phyloP scores from a whole-genome alignment of 2,888 invertebrate genomes.

The Blastobasis adustella region DNA sequence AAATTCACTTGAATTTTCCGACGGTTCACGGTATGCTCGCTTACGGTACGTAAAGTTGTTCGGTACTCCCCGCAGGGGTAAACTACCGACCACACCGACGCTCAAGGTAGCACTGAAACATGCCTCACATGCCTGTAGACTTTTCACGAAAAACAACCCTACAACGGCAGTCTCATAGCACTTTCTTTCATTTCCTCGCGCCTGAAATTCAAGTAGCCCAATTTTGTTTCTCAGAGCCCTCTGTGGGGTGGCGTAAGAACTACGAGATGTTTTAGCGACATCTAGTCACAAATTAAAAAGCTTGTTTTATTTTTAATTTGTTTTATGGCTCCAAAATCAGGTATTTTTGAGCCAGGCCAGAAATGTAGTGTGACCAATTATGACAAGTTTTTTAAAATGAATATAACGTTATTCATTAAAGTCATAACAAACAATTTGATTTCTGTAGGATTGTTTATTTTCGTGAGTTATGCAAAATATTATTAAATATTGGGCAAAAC shows the following conservation, averaged over 20 bases:
- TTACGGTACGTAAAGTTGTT: constrained; percentile 41
- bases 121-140: constrained; percentile 19
- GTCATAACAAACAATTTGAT: too few relatives aligned
- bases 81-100: constrained; percentile 35
- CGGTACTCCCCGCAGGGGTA: constrained; percentile 16
- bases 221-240: constrained; percentile 27
- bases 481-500: too few relatives aligned
- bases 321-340: too few relatives aligned
- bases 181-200: constrained; percentile 53
- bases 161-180: constrained; percentile 49
- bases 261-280: constrained; percentile 13
- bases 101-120: constrained; percentile 53
- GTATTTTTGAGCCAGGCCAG: too few relatives aligned
- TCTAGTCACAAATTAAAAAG: constrained; percentile 12
- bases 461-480: too few relatives aligned
- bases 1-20: too few relatives aligned
- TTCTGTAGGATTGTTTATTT: too few relatives aligned
- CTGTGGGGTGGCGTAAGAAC: constrained; percentile 23
- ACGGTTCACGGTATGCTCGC: too few relatives aligned
- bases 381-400: too few relatives aligned
- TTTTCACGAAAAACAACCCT: constrained; percentile 26
- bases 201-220: constrained; percentile 17
- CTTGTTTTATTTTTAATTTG: too few relatives aligned
- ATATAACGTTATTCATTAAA: too few relatives aligned
- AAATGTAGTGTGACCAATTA: too few relatives aligned